phyloP scores from a whole-genome alignment of 2,888 invertebrate species.

The Drosophila mayaguana region DNA sequence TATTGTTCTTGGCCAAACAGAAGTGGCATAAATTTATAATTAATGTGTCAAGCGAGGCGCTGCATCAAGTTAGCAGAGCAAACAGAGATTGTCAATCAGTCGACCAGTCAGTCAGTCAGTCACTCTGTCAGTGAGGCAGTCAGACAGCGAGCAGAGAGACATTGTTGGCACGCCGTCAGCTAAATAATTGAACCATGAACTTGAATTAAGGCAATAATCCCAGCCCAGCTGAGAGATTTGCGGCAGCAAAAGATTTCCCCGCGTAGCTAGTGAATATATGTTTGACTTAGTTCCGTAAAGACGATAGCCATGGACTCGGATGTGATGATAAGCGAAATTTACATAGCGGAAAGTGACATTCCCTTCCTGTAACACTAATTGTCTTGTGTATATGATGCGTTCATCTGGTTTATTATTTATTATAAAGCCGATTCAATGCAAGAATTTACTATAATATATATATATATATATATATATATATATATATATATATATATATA shows the following conservation, averaged over 20 bases:
- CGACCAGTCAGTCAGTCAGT: neutral
- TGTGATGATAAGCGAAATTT: constrained; percentile 16
- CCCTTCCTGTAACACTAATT: neutral
- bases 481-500: neutral
- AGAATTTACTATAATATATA: too few species aligned
- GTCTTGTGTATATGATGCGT: neutral
- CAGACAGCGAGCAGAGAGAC: constrained; percentile 12
- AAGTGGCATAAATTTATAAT: constrained; percentile 43
- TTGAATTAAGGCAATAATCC: constrained; percentile 58
- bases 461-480: neutral
- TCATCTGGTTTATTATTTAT: neutral
- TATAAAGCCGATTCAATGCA: neutral
- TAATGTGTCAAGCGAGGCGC: constrained; percentile 22
- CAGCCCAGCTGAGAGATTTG: constrained; percentile 20
- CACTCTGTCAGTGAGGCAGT: neutral
- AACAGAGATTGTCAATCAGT: constrained; percentile 29
- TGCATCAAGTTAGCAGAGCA: constrained; percentile 49
- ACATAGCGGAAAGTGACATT: constrained; percentile 8
- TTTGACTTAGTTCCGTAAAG: constrained; percentile 29
- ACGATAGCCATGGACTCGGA: constrained; percentile 15
- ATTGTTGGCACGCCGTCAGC: constrained; percentile 31
- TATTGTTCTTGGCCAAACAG: constrained; percentile 26
- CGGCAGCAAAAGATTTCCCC: constrained; percentile 8
- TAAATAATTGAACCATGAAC: constrained; percentile 76
- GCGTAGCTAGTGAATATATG: constrained; percentile 8